phyloP scores from a whole-genome alignment of 2,888 invertebrate species.

The Euphydryas editha region DNA sequence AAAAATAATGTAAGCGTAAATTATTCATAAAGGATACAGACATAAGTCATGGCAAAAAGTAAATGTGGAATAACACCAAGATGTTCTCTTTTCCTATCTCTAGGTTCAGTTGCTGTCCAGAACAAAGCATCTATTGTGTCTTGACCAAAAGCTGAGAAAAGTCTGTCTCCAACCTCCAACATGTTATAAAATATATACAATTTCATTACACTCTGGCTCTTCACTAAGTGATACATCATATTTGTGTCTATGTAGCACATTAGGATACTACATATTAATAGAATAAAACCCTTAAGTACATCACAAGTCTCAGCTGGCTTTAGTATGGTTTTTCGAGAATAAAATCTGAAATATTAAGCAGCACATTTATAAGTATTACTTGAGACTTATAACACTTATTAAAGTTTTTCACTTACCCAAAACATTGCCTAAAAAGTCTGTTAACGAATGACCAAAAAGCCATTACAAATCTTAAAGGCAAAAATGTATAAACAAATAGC shows the following conservation, averaged over 20 bases:
- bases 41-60: slow-evolving; percentile 95
- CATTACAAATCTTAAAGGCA: slow-evolving; percentile 95
- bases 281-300: slow-evolving; percentile 95
- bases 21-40: slow-evolving; percentile 92
- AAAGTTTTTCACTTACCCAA: slow-evolving; percentile 81
- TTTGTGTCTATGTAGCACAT: slow-evolving; percentile 98
- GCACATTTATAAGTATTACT: background rate
- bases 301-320: slow-evolving; percentile 98
- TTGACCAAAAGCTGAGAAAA: slow-evolving; percentile 98
- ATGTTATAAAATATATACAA: slow-evolving; percentile 99
- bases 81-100: slow-evolving; percentile 91
- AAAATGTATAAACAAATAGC: slow-evolving; percentile 97
- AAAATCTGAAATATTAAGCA: slow-evolving; percentile 58
- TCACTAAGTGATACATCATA: slow-evolving; percentile 98
- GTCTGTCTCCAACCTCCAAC: slow-evolving; percentile 98
- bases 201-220: slow-evolving; percentile 99
- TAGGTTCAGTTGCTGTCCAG: slow-evolving; percentile 99
- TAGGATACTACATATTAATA: slow-evolving; percentile 91
- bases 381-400: too few species aligned
- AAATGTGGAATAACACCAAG: slow-evolving; percentile 95
- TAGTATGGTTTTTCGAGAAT: slow-evolving; percentile 82
- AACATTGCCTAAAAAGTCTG: slow-evolving; percentile 88
- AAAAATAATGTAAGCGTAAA: too few species aligned
- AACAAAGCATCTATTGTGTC: slow-evolving; percentile 99
- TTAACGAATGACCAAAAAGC: slow-evolving; percentile 92